phyloP scores from a whole-genome alignment of 1,140 invertebrate genomes.

The Matsumurasca onukii region DNA sequence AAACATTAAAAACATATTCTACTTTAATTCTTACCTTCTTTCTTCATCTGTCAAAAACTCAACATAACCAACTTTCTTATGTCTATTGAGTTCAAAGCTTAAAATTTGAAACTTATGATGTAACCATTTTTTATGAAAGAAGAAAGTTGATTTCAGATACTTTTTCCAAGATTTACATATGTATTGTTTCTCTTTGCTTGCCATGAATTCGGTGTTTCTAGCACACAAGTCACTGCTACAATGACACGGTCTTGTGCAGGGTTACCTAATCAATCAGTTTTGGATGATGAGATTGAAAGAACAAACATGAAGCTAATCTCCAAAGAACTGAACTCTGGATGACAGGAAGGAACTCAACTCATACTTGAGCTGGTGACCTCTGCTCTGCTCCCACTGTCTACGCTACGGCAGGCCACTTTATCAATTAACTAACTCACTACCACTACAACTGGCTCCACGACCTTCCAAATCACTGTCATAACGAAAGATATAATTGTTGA shows the following conservation, averaged over 20 bases:
- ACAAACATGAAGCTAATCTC: not conserved
- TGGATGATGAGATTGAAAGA: not conserved
- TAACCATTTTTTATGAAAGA: conserved; percentile 4
- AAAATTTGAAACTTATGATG: not conserved
- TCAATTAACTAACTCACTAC: conserved; percentile 12
- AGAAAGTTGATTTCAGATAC: conserved; percentile 1
- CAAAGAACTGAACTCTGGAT: not conserved
- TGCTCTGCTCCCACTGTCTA: not conserved
- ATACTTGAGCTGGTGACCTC: too few relatives aligned
- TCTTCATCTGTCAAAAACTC: conserved; percentile 37
- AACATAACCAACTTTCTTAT: conserved; percentile 31
- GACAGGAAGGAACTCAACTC: not conserved
- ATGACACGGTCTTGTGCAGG: not conserved
- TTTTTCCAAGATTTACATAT: conserved; percentile 22
- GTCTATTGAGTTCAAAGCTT: conserved; percentile 18
- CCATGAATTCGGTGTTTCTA: not conserved
- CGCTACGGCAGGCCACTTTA: not conserved
- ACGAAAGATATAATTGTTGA: not conserved
- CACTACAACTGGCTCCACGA: not conserved
- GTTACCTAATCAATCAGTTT: not conserved
- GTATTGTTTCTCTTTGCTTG: conserved; percentile 12
- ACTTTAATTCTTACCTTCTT: conserved; percentile 33
- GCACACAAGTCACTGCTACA: not conserved
- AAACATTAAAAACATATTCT: not conserved
- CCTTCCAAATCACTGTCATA: not conserved